Percentiles rank a stretch among this genome's conserved stretches.
phyloP scores from a whole-genome alignment of 1,140 invertebrate species.

The Philopotamus ludificatus region DNA sequence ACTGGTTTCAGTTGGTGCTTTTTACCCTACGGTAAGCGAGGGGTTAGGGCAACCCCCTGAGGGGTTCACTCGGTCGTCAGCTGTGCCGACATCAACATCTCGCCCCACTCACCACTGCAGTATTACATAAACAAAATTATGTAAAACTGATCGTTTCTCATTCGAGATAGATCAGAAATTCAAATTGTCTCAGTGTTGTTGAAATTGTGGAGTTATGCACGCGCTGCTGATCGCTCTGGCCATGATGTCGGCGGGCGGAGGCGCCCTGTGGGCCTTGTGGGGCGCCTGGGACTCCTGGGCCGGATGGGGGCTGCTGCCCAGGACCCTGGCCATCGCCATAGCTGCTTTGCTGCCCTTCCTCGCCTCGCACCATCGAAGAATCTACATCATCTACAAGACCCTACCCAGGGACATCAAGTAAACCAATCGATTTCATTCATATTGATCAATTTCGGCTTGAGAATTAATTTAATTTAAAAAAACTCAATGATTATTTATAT shows the following conservation, averaged over 20 bases:
- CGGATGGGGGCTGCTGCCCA: conserved; percentile 38
- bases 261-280: conserved; percentile 54
- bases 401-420: conserved; percentile 60
- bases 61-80: not conserved
- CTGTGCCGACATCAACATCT: not conserved
- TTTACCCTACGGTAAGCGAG: not conserved
- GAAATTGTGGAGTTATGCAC: conserved; percentile 52
- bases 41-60: not conserved
- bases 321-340: conserved; percentile 57
- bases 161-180: no score
- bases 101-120: no score
- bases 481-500: not conserved
- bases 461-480: not conserved
- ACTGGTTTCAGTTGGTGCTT: no score
- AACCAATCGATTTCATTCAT: conserved; percentile 45
- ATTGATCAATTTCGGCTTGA: not conserved
- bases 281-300: conserved; percentile 54
- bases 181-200: no score
- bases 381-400: conserved; percentile 59
- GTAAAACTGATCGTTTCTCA: no score
- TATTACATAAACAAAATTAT: no score
- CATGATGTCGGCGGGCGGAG: conserved; percentile 55
- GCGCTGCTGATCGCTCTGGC: conserved; percentile 57
- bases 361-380: conserved; percentile 57
- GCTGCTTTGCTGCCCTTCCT: conserved; percentile 57